A percentile compares a stretch with the other conserved stretches of the same genome.
These are phyloP conservation scores for Zaprionus kolodkinae DNA, from an alignment of 1,140 invertebrate genomes.

Conservation along the genomic window DNA sequence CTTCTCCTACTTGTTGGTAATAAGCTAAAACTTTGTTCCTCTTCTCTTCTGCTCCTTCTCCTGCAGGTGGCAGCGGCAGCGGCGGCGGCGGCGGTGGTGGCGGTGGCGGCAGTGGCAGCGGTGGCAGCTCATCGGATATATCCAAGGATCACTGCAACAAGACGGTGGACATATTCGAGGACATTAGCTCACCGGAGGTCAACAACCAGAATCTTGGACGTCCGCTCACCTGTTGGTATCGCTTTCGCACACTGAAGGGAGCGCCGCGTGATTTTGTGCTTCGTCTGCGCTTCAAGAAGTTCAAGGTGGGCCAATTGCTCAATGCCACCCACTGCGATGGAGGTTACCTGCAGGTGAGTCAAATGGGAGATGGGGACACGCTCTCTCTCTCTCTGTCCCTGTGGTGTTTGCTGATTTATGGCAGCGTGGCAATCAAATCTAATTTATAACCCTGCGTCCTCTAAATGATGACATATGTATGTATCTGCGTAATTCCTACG, in stretches of 20 bases:
- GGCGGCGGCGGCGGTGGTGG: conserved; percentile 48
- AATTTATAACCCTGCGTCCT: conserved; percentile 66
- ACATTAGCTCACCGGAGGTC: conserved; percentile 93
- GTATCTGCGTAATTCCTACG: conserved; percentile 44
- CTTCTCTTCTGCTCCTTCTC: conserved; percentile 19
- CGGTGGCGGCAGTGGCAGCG: conserved; percentile 54
- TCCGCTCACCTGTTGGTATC: conserved; percentile 94
- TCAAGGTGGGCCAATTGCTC: conserved; percentile 93
- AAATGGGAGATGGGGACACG: not conserved
- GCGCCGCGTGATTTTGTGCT: conserved; percentile 94
- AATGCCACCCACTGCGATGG: conserved; percentile 94
- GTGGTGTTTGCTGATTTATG: conserved; percentile 54
- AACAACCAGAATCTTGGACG: conserved; percentile 91
- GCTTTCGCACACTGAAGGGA: conserved; percentile 92
- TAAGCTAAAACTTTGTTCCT: conserved; percentile 22
- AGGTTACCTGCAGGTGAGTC: conserved; percentile 92
- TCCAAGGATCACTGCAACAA: conserved; percentile 93
- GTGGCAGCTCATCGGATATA: conserved; percentile 69
- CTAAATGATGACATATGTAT: conserved; percentile 54
- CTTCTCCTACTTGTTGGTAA: conserved; percentile 26
- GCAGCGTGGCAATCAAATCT: conserved; percentile 52
- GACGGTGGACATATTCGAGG: conserved; percentile 95
- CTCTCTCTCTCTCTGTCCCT: too few species aligned
- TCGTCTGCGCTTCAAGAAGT: conserved; percentile 94
- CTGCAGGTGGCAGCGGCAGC: conserved; percentile 72